phyloP scores from a whole-genome alignment of 2,113 vertebrate species.

The Takifugu flavidus region DNA sequence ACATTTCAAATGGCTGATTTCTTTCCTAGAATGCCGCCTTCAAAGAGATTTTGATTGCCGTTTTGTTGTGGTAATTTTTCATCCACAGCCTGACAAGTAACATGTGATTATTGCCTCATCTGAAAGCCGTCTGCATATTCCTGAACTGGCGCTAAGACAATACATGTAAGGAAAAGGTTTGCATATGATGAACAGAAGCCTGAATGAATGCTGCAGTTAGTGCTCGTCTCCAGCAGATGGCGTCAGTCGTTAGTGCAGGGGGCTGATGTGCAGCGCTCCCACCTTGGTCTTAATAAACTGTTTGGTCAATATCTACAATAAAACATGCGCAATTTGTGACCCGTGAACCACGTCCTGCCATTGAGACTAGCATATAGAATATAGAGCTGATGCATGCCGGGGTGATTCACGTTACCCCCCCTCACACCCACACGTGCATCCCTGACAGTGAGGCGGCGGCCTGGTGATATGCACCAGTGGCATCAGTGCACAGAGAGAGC shows the following conservation, averaged over 20 bases:
- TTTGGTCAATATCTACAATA: background rate
- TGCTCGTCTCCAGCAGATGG: constrained; percentile 68
- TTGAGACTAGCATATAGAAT: background rate
- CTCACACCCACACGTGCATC: constrained; percentile 10
- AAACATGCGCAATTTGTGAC: background rate
- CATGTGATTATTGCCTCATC: no score
- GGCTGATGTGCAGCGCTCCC: constrained; percentile 10
- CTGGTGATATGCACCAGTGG: constrained; percentile 13
- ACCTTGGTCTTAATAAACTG: constrained; percentile 1
- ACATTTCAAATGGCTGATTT: constrained; percentile 33
- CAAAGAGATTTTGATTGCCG: constrained; percentile 18
- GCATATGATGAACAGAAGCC: background rate
- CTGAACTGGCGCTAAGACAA: no score
- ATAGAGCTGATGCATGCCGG: no score
- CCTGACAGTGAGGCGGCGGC: constrained; percentile 21
- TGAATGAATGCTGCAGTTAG: constrained; percentile 38
- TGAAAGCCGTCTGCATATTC: no score
- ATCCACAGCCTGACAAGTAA: no score
- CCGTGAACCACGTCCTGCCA: background rate
- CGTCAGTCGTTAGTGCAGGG: constrained; percentile 57
- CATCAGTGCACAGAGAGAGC: constrained; percentile 1
- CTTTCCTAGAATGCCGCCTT: constrained; percentile 23
- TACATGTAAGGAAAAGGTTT: background rate
- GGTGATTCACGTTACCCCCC: background rate
- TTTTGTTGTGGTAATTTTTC: constrained; percentile 12